Evolutionary conservation across 2,113 vertebrate species (phyloP), one percentile per base, ranked within the genome.

Genomic region (Poicephalus gulielmi): DNA sequence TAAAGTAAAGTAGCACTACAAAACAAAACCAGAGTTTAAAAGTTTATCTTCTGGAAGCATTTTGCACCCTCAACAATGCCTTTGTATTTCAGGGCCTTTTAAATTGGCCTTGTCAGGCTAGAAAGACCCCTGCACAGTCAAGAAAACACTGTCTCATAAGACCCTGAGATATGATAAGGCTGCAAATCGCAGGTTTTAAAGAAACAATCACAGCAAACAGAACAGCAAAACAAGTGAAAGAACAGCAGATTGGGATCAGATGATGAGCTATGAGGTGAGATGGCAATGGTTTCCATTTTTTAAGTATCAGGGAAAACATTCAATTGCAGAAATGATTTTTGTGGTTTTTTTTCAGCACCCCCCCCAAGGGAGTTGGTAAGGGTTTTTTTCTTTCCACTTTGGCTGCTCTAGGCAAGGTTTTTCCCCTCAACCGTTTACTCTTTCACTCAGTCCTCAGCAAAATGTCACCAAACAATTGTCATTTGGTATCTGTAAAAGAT

Each of bases 21-120:
- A 96, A 96, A 95, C 80, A 94, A 92, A 95, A 91, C 31, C 33
- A 85, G 49, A 75, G 35, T 91, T 94, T 82, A 76, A 74, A 87
- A 86, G 73, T 96, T 96, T 97, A 94, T 97, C 88, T 95, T 85
- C 44, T 88, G 84, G 78, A 92, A 97, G 93, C 46, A 66, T 96
- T 96, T 76, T 79, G 67, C 46, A 66, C 39, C 43, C 50, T 93
- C 13, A 0, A 83, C 79, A 87, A 80, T 50, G 80, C 25, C 28
- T 80, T 86, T 86, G 44, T 39, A 62, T 71, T 87, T 92, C 50
- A 78, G 59, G 64, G 90, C 7, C 85, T 90, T 92, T 91, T 73
- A 49, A 93, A 22, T 17, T 2, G 22, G 39, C 93, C 94, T 97
- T 92, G 92, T 74, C 28, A 39, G 41, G 13, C 74, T 86, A 78